phyloP scores from a whole-genome alignment of 1,140 invertebrate genomes.

The Achroia grisella region DNA sequence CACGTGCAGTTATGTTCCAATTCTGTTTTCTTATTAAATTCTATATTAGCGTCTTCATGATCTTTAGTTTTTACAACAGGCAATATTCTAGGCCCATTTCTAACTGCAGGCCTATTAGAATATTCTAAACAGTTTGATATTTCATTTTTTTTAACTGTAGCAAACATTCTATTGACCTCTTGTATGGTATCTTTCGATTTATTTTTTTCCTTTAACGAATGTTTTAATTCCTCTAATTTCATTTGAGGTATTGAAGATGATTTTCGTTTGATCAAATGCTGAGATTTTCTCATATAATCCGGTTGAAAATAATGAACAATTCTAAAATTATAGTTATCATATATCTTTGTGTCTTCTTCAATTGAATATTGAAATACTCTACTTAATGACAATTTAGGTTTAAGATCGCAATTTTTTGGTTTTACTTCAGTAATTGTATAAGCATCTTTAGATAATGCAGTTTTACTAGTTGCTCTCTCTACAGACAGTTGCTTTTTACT shows the following conservation, averaged over 20 bases:
- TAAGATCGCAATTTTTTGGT: not conserved
- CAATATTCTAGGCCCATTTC: conserved; percentile 48
- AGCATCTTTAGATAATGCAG: conserved; percentile 35
- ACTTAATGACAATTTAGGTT: conserved; percentile 26
- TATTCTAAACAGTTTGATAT: conserved; percentile 11
- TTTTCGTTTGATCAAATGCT: conserved; percentile 43
- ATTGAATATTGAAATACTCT: conserved; percentile 37
- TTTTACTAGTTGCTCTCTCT: conserved; percentile 18
- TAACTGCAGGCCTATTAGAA: conserved; percentile 36
- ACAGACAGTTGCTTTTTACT: conserved; percentile 35
- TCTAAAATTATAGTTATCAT: conserved; percentile 25
- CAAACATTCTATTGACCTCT: conserved; percentile 62
- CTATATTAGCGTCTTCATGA: conserved; percentile 1
- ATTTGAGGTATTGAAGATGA: conserved; percentile 62
- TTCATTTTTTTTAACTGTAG: conserved; percentile 34
- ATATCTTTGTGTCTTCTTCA: conserved; percentile 14
- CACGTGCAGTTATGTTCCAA: conserved; percentile 18
- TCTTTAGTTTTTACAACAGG: conserved; percentile 50
- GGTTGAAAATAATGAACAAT: conserved; percentile 34
- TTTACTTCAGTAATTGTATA: conserved; percentile 24
- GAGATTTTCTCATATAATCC: conserved; percentile 11
- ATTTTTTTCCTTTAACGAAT: conserved; percentile 45
- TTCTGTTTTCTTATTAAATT: conserved; percentile 3
- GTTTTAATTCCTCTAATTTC: conserved; percentile 55
- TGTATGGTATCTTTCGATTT: conserved; percentile 54